Evolutionary conservation across 2,113 vertebrate genomes (phyloP).

Genomic region (Ciconia boyciana): DNA sequence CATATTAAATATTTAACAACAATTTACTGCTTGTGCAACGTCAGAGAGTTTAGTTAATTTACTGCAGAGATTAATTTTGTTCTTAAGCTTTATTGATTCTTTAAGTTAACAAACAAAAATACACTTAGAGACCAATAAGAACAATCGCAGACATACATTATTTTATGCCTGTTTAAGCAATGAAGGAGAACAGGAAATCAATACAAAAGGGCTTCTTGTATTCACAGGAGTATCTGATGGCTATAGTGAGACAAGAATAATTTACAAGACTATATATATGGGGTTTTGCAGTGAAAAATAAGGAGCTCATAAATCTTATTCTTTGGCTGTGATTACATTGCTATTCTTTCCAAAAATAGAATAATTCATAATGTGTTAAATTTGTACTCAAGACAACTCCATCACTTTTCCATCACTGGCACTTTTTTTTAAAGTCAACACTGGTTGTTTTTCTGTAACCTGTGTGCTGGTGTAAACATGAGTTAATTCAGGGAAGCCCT

Average conservation of each 20-base stretch:
- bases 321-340: background rate
- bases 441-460: background rate
- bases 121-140: background rate
- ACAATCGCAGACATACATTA: background rate
- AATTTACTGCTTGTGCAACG: background rate
- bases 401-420: background rate
- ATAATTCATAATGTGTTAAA: background rate
- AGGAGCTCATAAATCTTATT: background rate
- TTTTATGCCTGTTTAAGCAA: constrained; percentile 1
- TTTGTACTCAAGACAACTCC: background rate
- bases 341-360: background rate
- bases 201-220: background rate
- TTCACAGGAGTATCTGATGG: background rate
- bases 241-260: background rate
- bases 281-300: background rate
- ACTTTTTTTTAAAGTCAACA: background rate
- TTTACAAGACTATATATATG: background rate
- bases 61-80: background rate
- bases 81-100: background rate
- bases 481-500: background rate
- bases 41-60: background rate
- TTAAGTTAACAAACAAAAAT: background rate
- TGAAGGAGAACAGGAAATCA: background rate
- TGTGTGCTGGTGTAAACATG: background rate
- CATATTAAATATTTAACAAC: background rate